Conservation (phyloP, 2,888 invertebrate genomes). For the Chrysodeixis includens region DNA sequence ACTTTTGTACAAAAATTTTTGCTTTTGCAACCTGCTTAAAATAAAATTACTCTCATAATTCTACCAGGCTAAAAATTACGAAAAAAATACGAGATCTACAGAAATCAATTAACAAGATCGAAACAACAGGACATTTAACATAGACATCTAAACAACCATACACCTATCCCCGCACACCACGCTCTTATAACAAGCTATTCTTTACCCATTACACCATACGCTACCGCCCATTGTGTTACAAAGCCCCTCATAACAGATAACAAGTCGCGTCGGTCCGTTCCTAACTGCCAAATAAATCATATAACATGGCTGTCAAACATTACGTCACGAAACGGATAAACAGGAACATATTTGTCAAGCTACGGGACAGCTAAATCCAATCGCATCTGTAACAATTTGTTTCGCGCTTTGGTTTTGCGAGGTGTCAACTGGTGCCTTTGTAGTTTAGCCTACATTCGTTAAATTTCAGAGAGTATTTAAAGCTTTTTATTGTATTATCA, state of each 20-base stretch:
- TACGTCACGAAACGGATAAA: neutral
- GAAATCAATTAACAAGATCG: too few species aligned
- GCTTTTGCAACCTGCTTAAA: too few species aligned
- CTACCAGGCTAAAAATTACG: too few species aligned
- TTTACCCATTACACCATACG: neutral
- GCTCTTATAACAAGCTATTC: neutral
- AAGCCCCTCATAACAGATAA: constrained; percentile 6
- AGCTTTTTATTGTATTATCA: too few species aligned
- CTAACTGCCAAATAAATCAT: constrained; percentile 2
- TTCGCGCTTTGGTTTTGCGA: neutral
- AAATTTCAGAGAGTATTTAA: too few species aligned
- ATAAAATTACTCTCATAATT: too few species aligned
- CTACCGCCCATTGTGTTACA: neutral
- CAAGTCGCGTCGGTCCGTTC: constrained; percentile 1
- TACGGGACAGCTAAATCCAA: neutral
- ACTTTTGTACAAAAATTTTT: too few species aligned
- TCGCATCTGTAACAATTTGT: neutral
- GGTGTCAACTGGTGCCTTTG: neutral
- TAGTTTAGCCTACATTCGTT: too few species aligned
- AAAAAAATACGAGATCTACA: too few species aligned
- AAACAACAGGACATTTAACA: too few species aligned
- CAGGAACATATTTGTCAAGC: neutral
- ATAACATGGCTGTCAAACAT: neutral
- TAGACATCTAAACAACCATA: too few species aligned
- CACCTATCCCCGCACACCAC: neutral